Percentiles rank a stretch among this genome's conserved stretches.
phyloP scores from a whole-genome alignment of 2,797 vertebrate genomes.

The Tamandua tetradactyla region DNA sequence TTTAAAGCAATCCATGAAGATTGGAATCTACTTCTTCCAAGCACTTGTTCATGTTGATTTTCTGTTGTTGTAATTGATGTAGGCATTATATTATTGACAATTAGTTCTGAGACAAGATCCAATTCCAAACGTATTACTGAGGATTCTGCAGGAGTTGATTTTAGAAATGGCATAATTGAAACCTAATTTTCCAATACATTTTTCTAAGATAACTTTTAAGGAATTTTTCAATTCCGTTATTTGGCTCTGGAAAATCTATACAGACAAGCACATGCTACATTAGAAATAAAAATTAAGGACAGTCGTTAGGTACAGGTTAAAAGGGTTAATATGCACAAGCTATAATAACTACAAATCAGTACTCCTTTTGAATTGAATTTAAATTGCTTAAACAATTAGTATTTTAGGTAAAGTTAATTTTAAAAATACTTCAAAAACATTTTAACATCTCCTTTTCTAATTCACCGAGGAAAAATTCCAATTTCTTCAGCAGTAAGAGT shows the following conservation, averaged over 20 bases:
- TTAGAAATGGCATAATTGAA: constrained; percentile 43
- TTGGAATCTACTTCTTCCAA: no score
- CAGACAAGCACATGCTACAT: neutral
- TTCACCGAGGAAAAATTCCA: neutral
- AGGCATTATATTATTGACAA: constrained; percentile 57
- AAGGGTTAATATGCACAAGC: neutral
- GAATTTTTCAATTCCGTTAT: neutral
- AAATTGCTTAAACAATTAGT: neutral
- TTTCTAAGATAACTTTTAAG: neutral
- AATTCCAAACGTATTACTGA: constrained; percentile 33
- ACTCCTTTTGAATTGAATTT: neutral
- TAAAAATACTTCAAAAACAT: neutral
- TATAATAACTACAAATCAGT: neutral
- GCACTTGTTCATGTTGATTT: no score
- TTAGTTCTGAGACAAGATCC: constrained; percentile 58
- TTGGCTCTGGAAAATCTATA: constrained; percentile 37
- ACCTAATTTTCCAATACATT: constrained; percentile 3
- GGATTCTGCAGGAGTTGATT: neutral
- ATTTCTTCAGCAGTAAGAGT: neutral
- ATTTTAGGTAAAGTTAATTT: neutral
- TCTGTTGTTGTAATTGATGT: neutral
- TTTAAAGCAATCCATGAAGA: no score
- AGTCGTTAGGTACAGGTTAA: neutral
- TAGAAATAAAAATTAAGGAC: neutral
- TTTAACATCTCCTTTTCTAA: neutral